Evolutionary conservation across 2,888 invertebrate species (phyloP), one percentile per base, ranked within the genome.

Genomic region (Oscheius onirici): DNA sequence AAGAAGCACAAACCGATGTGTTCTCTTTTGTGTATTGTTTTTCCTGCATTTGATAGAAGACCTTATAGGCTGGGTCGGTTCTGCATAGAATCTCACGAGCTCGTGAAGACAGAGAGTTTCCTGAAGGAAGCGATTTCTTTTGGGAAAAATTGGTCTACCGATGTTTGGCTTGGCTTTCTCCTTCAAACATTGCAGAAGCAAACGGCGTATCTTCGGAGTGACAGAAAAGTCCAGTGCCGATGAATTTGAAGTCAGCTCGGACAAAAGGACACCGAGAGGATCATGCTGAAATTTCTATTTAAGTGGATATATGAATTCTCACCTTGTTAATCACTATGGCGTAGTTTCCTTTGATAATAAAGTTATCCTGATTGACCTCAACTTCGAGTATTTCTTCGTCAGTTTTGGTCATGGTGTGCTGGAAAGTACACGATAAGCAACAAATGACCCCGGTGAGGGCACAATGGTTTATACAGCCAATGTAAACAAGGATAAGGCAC

Each of bases 321-420:
- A 69, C 69, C 49, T 79, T 79, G 2, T 73, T 54, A 26, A 79
- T 75, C 1, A 79, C 61, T 15, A 79, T 60, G 15, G 75, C 70
- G 20, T 77, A 79, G 20, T 71, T 73, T 40, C 79, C 76, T 55
- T 75, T 73, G 54, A 79, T 74, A 11, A 75, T 11, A 41, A 75
- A 79, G 49, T 69, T 67, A 3, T 74, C 76, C 8, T 69, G 55
- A n/a, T 76, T 73, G 20, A 72, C 70, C 40, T 70, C 70, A 24
- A 70, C 61, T 43, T 70, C 70, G 17, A 70, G 24, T n/a, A 63
- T 17, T 26, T 70, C 61, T 43, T 63, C 63, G 43, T 70, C 70
- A 15, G 40, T 49, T 11, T 46, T 28, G 28, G 46, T 63, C 52
- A 51, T 66, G 52, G 28, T 66, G 20, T 51, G 10, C 66, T 66